Conservation (phyloP, 2,113 vertebrate species). For the Dromas ardeola region DNA sequence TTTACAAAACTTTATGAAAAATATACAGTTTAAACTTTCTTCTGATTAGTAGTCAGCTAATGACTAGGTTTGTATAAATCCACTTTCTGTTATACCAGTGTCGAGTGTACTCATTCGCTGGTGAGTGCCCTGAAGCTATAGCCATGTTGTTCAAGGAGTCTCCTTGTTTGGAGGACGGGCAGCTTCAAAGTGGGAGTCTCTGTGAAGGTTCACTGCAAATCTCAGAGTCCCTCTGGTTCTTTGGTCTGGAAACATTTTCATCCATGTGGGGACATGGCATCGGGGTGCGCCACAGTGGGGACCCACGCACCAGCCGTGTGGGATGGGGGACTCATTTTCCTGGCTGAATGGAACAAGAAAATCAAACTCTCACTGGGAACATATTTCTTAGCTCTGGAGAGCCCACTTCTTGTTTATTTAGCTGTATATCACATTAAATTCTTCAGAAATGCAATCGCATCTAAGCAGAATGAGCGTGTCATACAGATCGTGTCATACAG, state of each 20-base stretch:
- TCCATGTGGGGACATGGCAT: rapidly evolving
- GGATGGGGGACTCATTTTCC: not conserved
- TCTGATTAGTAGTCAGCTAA: not conserved
- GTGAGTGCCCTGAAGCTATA: not conserved
- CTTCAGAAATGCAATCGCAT: not conserved
- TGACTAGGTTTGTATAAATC: not conserved
- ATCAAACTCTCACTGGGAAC: not conserved
- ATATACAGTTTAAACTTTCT: not conserved
- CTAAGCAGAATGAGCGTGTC: not conserved
- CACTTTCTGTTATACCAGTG: not conserved
- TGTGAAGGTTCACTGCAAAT: not conserved
- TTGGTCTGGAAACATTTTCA: not conserved
- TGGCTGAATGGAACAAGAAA: not conserved
- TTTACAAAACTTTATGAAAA: not conserved
- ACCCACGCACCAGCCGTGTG: not conserved
- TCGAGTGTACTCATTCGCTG: not conserved
- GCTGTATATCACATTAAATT: not conserved
- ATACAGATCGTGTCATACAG: not conserved
- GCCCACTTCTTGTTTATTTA: not conserved
- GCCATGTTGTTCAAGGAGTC: not conserved
- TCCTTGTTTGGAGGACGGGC: not conserved
- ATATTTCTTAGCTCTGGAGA: not conserved
- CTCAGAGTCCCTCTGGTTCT: not conserved
- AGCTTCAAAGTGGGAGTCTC: not conserved
- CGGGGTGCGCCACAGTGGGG: not conserved